phyloP scores from a whole-genome alignment of 2,888 invertebrate genomes.

The Agrochola circellaris region DNA sequence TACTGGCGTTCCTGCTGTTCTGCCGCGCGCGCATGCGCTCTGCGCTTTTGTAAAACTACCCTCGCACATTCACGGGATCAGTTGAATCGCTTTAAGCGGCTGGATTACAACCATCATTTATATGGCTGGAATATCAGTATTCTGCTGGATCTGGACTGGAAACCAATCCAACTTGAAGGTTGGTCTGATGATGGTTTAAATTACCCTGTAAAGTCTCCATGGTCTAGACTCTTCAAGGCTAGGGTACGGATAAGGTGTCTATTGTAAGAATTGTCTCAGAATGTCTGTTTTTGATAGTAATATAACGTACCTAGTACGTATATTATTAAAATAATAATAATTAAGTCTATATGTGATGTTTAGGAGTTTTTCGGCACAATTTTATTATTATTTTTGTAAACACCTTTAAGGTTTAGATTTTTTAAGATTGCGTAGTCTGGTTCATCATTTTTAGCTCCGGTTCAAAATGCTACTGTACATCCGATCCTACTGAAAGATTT shows the following conservation, averaged over 20 bases:
- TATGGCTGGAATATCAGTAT: constrained; percentile 28
- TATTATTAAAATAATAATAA: constrained; percentile 5
- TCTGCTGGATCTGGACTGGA: constrained; percentile 32
- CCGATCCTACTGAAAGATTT: not conserved
- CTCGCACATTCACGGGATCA: constrained; percentile 40
- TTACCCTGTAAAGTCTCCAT: not conserved
- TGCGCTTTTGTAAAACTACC: constrained; percentile 77
- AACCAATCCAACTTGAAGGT: not conserved
- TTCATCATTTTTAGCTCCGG: not conserved
- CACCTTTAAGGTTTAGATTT: constrained; percentile 36
- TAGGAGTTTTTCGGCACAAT: constrained; percentile 53
- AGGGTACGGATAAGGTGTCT: constrained; percentile 23
- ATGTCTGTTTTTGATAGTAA: constrained; percentile 41
- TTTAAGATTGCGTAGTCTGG: constrained; percentile 24
- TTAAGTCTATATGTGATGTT: constrained; percentile 46
- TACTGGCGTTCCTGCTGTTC: constrained; percentile 84
- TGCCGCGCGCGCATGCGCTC: constrained; percentile 84
- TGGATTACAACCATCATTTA: constrained; percentile 27
- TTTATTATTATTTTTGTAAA: constrained; percentile 48
- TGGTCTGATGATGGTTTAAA: constrained; percentile 20
- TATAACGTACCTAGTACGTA: constrained; percentile 39
- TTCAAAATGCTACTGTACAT: not conserved
- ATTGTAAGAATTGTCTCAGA: constrained; percentile 30
- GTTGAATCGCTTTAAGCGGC: constrained; percentile 49
- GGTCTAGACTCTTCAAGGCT: constrained; percentile 14